phyloP scores from a whole-genome alignment of 2,797 vertebrate genomes.

The Syndactyla subalaris region DNA sequence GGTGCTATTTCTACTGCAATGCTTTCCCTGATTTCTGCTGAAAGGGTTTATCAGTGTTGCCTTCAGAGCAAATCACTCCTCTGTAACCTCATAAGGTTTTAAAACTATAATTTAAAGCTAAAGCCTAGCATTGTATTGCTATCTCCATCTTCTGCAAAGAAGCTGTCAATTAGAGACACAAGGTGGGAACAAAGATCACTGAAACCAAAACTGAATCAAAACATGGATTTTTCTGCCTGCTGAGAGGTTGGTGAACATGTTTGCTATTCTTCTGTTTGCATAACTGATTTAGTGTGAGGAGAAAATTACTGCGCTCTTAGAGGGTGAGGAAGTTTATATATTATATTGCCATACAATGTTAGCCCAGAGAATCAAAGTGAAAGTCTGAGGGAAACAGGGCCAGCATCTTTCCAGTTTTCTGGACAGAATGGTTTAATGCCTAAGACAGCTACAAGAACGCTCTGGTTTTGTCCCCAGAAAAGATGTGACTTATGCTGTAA shows the following conservation, averaged over 20 bases:
- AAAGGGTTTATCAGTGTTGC: background rate
- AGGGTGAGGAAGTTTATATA: background rate
- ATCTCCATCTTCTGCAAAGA: background rate
- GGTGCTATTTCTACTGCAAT: background rate
- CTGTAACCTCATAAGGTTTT: background rate
- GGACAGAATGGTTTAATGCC: background rate
- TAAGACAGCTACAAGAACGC: background rate
- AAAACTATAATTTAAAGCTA: slow-evolving; percentile 34
- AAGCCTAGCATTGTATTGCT: background rate
- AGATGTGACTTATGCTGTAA: background rate
- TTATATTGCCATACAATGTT: background rate
- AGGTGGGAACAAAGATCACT: slow-evolving; percentile 39
- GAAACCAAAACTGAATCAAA: slow-evolving; percentile 11
- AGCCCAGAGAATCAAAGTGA: background rate
- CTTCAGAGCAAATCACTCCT: background rate
- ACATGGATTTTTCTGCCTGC: slow-evolving; percentile 12
- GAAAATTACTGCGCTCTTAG: background rate
- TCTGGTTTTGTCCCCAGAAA: background rate
- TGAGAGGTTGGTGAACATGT: background rate
- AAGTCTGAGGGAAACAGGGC: background rate
- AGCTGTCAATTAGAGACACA: slow-evolving; percentile 42
- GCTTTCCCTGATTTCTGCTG: background rate
- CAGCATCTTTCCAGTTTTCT: background rate
- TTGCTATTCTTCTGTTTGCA: background rate
- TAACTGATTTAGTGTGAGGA: background rate